Percentiles rank a stretch among this genome's conserved stretches.
These are phyloP conservation scores for Capreolus pygargus DNA, from an alignment of 2,113 vertebrate genomes.

Conservation along the genomic window DNA sequence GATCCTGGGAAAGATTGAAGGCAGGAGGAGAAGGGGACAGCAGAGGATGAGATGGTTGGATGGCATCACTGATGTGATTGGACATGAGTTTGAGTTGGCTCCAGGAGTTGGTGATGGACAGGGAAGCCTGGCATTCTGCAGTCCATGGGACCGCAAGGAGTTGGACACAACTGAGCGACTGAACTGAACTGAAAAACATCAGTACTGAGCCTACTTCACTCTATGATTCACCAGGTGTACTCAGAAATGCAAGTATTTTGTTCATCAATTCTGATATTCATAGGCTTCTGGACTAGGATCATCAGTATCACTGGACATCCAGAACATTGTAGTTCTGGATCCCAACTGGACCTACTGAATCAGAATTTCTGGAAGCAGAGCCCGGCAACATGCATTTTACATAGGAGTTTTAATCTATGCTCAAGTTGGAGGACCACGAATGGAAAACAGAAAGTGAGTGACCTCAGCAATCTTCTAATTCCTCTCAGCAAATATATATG, in stretches of 20 bases:
- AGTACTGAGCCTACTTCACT: background rate
- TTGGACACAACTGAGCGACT: rapidly evolving
- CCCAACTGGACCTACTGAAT: background rate
- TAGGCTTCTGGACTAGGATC: background rate
- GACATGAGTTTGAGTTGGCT: too few relatives aligned
- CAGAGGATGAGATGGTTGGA: background rate
- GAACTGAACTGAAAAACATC: background rate
- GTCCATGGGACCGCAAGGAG: background rate
- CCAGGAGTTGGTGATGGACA: background rate
- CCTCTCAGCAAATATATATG: background rate
- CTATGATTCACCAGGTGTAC: background rate
- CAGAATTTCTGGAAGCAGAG: background rate
- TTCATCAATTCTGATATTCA: background rate
- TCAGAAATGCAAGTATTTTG: background rate
- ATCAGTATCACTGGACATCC: background rate
- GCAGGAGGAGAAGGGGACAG: background rate
- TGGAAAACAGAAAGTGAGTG: background rate
- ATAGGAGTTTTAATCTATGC: background rate
- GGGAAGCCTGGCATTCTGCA: background rate
- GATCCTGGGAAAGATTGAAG: background rate
- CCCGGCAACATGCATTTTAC: background rate
- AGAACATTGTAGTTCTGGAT: background rate
- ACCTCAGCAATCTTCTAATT: background rate
- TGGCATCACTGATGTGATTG: background rate
- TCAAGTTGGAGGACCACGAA: background rate